phyloP scores from a whole-genome alignment of 1,140 invertebrate genomes.

The Macrosteles quadrilineatus region DNA sequence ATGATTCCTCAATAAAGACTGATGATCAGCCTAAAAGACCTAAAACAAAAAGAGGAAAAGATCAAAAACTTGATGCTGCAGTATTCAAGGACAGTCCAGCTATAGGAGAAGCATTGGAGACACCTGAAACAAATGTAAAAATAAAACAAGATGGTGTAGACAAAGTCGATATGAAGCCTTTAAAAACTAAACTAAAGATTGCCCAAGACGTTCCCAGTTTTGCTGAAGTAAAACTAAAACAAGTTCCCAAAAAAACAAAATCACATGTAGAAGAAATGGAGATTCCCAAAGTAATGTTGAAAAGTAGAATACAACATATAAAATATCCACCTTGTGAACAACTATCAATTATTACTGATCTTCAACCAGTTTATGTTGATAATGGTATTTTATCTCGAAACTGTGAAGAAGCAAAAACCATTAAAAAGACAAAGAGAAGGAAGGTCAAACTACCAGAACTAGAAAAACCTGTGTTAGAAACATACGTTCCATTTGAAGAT shows the following conservation, averaged over 20 bases:
- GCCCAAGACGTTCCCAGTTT: slow-evolving; percentile 59
- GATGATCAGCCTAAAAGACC: slow-evolving; percentile 34
- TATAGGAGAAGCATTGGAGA: slow-evolving; percentile 15
- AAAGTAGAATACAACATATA: slow-evolving; percentile 61
- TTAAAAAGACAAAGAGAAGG: slow-evolving; percentile 60
- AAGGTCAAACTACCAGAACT: slow-evolving; percentile 50
- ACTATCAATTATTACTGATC: slow-evolving; percentile 39
- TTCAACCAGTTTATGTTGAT: slow-evolving; percentile 51
- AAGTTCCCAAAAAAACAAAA: slow-evolving; percentile 52
- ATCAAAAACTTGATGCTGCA: slow-evolving; percentile 38
- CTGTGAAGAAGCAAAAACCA: slow-evolving; percentile 63
- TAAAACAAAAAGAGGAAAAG: slow-evolving; percentile 32
- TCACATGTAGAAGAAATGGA: slow-evolving; percentile 53
- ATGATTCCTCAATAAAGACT: slow-evolving; percentile 26
- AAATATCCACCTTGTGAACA: slow-evolving; percentile 51
- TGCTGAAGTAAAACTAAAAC: slow-evolving; percentile 64
- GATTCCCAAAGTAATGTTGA: slow-evolving; percentile 66
- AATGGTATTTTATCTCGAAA: slow-evolving; percentile 68
- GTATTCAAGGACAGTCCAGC: too few species aligned
- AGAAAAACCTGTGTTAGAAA: slow-evolving; percentile 27
- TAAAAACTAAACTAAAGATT: slow-evolving; percentile 51
- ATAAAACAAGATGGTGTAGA: slow-evolving; percentile 44
- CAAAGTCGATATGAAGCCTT: slow-evolving; percentile 52
- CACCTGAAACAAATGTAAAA: slow-evolving; percentile 40
- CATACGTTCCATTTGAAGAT: slow-evolving; percentile 3